These are phyloP conservation scores for Spodoptera exigua DNA, from an alignment of 2,888 invertebrate genomes.

Conservation along the genomic window DNA sequence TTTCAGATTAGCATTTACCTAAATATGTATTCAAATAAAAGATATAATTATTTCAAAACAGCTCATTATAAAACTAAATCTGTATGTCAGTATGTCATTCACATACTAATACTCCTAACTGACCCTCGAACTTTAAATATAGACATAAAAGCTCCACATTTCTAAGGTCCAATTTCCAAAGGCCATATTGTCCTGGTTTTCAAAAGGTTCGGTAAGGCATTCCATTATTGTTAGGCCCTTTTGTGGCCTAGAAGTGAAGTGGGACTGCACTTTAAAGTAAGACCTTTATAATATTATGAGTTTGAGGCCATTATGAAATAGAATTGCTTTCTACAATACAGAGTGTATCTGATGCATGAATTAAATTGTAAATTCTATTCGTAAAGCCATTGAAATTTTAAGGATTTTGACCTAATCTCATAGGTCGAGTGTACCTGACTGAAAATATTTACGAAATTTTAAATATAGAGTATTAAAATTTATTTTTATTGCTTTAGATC, in stretches of 20 bases:
- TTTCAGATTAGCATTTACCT: no score
- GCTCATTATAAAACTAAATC: no score
- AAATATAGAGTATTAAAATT: no score
- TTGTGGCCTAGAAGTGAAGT: conserved; percentile 29
- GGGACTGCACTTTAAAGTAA: conserved; percentile 16
- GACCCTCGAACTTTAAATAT: neutral
- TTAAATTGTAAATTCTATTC: conserved; percentile 5
- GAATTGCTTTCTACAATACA: neutral
- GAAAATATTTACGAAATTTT: no score
- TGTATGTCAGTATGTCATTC: no score
- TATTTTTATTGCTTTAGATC: no score
- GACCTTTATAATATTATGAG: conserved; percentile 17
- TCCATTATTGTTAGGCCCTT: conserved; percentile 31
- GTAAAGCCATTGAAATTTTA: neutral
- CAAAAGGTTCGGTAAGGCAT: conserved; percentile 13
- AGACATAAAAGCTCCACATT: neutral
- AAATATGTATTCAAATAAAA: no score
- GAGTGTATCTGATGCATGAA: conserved; percentile 3
- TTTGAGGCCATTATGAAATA: conserved; percentile 1
- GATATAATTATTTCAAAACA: no score
- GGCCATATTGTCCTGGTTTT: conserved; percentile 11
- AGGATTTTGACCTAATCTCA: no score
- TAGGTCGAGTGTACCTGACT: no score
- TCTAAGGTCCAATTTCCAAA: conserved; percentile 7
- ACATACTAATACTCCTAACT: no score